Percentiles rank a stretch among this genome's conserved stretches.
Conservation (phyloP, 2,888 invertebrate genomes). For the Anorthoa munda region DNA sequence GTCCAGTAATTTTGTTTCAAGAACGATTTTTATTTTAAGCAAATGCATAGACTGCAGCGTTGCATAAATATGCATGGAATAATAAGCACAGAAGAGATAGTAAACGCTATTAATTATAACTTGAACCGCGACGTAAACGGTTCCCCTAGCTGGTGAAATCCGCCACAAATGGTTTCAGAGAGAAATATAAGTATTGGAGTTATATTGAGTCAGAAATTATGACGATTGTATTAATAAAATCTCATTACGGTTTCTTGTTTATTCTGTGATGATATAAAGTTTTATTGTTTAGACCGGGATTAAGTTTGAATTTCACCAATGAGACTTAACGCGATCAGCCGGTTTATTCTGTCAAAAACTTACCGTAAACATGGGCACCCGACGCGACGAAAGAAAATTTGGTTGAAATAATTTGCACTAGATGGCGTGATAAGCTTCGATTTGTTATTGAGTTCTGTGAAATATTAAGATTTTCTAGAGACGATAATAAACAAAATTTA, state of each 20-base stretch:
- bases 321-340: not conserved
- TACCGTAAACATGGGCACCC: too few relatives aligned
- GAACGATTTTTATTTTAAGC: not conserved
- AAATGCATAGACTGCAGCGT: not conserved
- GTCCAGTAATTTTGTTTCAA: not conserved
- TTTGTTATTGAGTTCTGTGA: too few relatives aligned
- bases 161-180: conserved; percentile 79
- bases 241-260: conserved; percentile 63
- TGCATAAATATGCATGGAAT: conserved; percentile 14
- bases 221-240: conserved; percentile 73
- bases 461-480: too few relatives aligned
- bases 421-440: too few relatives aligned
- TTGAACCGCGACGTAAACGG: conserved; percentile 70
- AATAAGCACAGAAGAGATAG: not conserved
- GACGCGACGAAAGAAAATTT: too few relatives aligned
- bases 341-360: too few relatives aligned
- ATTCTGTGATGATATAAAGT: conserved; percentile 13
- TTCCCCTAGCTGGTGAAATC: conserved; percentile 76
- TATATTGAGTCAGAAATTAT: conserved; percentile 73
- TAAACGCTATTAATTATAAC: conserved; percentile 63
- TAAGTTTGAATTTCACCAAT: not conserved
- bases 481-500: too few relatives aligned
- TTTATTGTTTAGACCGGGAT: conserved; percentile 21
- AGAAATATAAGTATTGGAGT: conserved; percentile 78
- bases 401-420: too few relatives aligned